Conservation (phyloP, 2,113 vertebrate genomes). For the Promerops cafer region DNA sequence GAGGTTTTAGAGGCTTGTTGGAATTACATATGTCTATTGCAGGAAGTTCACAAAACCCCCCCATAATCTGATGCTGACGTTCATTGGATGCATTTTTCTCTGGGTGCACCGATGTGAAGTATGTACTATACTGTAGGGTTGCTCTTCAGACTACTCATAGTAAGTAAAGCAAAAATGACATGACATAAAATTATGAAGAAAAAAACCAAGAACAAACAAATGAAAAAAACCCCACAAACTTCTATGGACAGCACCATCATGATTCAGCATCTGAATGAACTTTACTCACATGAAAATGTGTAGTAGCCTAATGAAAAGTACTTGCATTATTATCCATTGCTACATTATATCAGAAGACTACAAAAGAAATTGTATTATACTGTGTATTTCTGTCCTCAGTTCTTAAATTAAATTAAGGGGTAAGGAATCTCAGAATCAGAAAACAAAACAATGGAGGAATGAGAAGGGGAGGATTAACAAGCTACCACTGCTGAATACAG, state of each 20-base stretch:
- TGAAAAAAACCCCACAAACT: accelerated
- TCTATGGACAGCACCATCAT: neutral
- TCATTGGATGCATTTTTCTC: neutral
- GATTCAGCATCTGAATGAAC: neutral
- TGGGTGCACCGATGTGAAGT: accelerated
- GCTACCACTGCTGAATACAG: neutral
- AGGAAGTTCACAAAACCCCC: neutral
- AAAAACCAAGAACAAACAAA: neutral
- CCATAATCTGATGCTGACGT: neutral
- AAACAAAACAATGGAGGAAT: neutral
- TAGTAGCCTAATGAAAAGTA: neutral
- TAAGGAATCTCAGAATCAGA: neutral
- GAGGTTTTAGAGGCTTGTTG: neutral
- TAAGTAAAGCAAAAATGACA: neutral
- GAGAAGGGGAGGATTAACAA: neutral
- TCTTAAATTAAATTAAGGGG: neutral
- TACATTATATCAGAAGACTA: neutral
- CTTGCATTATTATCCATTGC: neutral
- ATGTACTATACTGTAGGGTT: neutral
- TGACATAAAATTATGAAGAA: neutral
- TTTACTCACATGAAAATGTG: neutral
- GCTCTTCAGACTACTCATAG: neutral
- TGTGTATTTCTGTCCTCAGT: neutral
- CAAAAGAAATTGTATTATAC: neutral
- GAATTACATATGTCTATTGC: neutral